phyloP scores from a whole-genome alignment of 2,113 vertebrate genomes.

The Hucho hucho region DNA sequence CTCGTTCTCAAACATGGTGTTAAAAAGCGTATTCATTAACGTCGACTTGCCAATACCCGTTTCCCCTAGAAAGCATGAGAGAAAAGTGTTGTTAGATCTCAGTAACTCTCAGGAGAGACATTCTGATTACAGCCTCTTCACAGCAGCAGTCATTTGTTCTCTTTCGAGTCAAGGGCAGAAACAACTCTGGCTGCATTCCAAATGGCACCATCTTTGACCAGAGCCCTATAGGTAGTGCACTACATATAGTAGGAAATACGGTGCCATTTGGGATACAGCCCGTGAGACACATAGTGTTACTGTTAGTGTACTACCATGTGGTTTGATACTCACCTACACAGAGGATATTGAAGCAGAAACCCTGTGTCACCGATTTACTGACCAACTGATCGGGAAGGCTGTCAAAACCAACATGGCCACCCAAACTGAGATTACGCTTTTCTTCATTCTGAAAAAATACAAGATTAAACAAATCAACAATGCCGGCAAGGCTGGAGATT shows the following conservation, averaged over 20 bases:
- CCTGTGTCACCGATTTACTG: constrained; percentile 97
- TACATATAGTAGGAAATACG: too few species aligned
- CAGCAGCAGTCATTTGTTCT: too few species aligned
- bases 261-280: too few species aligned
- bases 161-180: too few species aligned
- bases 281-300: too few species aligned
- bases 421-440: constrained; percentile 86
- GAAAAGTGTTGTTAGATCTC: neutral
- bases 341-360: constrained; percentile 99
- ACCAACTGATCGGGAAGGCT: constrained; percentile 97
- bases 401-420: constrained; percentile 96
- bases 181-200: too few species aligned
- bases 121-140: too few species aligned
- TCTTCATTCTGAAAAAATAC: constrained; percentile 82
- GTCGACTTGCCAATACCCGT: constrained; percentile 98
- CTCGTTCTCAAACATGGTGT: constrained; percentile 95
- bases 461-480: neutral
- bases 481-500: neutral
- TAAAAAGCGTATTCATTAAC: constrained; percentile 97
- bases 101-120: too few species aligned
- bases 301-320: neutral
- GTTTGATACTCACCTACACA: constrained; percentile 89
- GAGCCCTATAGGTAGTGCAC: too few species aligned
- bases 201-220: too few species aligned
- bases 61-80: constrained; percentile 76